Conservation (phyloP, 2,797 vertebrate species). For the Neopelma chrysocephalum region DNA sequence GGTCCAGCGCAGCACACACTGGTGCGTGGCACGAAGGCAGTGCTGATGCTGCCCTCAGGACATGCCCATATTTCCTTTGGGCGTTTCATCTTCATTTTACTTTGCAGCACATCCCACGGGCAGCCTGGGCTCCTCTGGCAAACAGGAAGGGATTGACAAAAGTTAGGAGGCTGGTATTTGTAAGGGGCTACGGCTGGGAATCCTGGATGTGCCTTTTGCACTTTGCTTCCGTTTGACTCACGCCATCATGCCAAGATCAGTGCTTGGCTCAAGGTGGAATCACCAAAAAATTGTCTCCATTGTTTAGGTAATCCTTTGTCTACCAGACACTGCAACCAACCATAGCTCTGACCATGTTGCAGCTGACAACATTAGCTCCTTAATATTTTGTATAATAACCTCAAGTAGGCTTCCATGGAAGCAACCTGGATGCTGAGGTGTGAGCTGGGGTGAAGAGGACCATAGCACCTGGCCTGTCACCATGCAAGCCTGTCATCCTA, state of each 20-base stretch:
- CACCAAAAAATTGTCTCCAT: background rate
- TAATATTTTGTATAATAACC: background rate
- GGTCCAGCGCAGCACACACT: accelerated
- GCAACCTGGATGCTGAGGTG: accelerated
- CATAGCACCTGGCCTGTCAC: background rate
- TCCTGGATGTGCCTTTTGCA: background rate
- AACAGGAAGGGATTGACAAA: background rate
- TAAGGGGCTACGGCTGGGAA: background rate
- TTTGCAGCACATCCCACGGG: background rate
- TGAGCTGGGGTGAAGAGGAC: background rate
- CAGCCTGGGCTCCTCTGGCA: background rate
- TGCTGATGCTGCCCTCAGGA: background rate
- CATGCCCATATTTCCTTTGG: background rate
- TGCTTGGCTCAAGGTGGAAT: background rate
- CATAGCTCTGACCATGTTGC: background rate
- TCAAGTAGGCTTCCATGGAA: background rate
- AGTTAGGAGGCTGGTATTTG: background rate
- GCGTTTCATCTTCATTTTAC: background rate
- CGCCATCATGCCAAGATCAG: background rate
- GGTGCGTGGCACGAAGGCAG: background rate
- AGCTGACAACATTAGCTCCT: background rate
- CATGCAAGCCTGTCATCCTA: too few relatives aligned
- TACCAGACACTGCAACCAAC: background rate
- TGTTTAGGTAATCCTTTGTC: background rate
- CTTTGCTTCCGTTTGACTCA: background rate